Conservation (phyloP, 2,888 invertebrate species). For the Apomyelois bistriatella region DNA sequence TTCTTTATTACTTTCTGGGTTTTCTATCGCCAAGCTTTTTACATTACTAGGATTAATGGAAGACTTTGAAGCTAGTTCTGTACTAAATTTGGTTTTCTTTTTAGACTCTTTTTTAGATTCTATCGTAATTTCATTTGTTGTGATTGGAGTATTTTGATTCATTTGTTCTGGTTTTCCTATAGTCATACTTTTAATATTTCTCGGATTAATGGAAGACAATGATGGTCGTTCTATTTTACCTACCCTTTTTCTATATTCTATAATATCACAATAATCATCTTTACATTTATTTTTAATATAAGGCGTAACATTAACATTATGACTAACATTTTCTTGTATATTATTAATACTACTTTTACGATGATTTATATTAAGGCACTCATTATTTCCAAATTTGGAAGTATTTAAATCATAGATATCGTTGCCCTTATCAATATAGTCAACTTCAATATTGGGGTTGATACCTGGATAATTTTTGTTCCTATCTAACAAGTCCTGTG, state of each 20-base stretch:
- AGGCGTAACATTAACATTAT: neutral
- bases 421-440: conserved; percentile 18
- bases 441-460: conserved; percentile 14
- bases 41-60: conserved; percentile 51
- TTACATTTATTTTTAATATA: neutral
- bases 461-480: conserved; percentile 5
- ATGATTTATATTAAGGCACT: neutral
- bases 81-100: neutral
- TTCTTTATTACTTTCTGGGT: conserved; percentile 16
- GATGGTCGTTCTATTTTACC: conserved; percentile 40
- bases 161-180: conserved; percentile 34
- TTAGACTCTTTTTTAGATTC: neutral
- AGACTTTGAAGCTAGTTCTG: conserved; percentile 30
- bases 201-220: conserved; percentile 42
- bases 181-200: conserved; percentile 52
- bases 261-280: conserved; percentile 31
- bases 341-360: too few relatives aligned
- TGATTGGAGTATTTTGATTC: neutral
- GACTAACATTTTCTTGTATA: neutral
- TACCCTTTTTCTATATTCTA: conserved; percentile 37
- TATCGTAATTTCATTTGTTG: neutral
- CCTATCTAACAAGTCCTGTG: neutral
- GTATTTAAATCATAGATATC: conserved; percentile 1
- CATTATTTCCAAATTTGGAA: neutral
- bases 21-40: conserved; percentile 52